These are phyloP conservation scores for Thysanoteuthis rhombus DNA, from an alignment of 2,888 invertebrate genomes.

Conservation along the genomic window DNA sequence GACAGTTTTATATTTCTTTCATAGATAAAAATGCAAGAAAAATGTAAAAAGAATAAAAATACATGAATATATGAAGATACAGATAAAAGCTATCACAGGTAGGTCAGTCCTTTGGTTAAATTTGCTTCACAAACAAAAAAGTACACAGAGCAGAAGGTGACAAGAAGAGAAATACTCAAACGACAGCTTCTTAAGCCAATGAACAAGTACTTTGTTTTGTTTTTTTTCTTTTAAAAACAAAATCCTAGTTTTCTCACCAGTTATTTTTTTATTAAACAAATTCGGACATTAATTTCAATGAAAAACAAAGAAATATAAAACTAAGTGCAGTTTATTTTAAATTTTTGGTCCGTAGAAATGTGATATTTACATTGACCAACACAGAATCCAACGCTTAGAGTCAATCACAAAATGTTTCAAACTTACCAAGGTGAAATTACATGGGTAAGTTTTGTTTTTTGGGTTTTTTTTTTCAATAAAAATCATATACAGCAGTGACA, in stretches of 20 bases:
- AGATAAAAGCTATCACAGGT: background rate
- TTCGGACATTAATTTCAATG: background rate
- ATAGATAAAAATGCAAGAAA: conserved; percentile 1
- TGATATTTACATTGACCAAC: background rate
- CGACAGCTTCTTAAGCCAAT: background rate
- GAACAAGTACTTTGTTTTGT: background rate
- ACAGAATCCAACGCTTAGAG: background rate
- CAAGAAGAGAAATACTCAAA: too few relatives aligned
- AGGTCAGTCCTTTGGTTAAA: background rate
- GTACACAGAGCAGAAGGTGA: background rate
- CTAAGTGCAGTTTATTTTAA: background rate
- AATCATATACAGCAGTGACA: too few relatives aligned
- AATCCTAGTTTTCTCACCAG: background rate
- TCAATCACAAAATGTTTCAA: background rate
- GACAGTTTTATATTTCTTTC: background rate
- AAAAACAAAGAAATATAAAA: background rate
- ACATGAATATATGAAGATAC: conserved; percentile 1
- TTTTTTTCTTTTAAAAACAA: background rate
- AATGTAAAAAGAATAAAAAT: background rate
- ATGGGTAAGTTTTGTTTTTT: too few relatives aligned
- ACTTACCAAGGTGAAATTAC: background rate
- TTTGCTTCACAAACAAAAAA: conserved; percentile 1
- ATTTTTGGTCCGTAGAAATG: background rate
- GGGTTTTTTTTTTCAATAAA: too few relatives aligned
- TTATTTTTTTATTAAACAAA: background rate